phyloP scores from a whole-genome alignment of 2,888 invertebrate species.

The Pardosa pseudoannulata region DNA sequence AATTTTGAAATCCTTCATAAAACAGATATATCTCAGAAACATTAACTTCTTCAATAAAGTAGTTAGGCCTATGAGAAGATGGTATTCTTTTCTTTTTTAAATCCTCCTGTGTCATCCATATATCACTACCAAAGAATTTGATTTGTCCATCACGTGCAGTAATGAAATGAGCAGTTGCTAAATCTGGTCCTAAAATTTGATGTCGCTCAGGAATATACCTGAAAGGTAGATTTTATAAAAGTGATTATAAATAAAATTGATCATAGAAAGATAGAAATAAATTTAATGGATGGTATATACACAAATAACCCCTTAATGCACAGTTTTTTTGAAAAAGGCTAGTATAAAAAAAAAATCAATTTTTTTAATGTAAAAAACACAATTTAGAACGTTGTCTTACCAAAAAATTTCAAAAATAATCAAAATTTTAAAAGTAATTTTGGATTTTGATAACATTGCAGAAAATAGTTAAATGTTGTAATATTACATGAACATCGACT shows the following conservation, averaged over 20 bases:
- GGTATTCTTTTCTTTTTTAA: slow-evolving; percentile 81
- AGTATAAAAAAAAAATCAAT: too few species aligned
- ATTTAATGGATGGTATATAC: too few species aligned
- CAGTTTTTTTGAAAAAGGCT: too few species aligned
- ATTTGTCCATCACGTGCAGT: slow-evolving; percentile 86
- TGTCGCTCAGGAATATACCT: slow-evolving; percentile 60
- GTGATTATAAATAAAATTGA: background rate
- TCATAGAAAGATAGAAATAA: too few species aligned
- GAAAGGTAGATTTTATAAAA: slow-evolving; percentile 22
- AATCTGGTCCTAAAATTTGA: slow-evolving; percentile 80
- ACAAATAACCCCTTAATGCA: too few species aligned
- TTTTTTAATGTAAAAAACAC: too few species aligned
- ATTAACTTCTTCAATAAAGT: slow-evolving; percentile 88
- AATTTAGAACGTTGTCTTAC: too few species aligned
- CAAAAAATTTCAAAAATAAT: too few species aligned
- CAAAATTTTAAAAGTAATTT: too few species aligned
- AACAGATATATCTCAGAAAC: slow-evolving; percentile 84
- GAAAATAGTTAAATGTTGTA: too few species aligned
- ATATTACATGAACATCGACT: too few species aligned
- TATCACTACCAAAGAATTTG: slow-evolving; percentile 80
- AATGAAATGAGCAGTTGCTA: slow-evolving; percentile 92
- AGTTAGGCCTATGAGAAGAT: slow-evolving; percentile 81
- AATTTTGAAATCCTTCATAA: slow-evolving; percentile 89
- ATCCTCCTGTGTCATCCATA: slow-evolving; percentile 81
- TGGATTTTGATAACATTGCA: too few species aligned